Conservation (phyloP, 2,113 vertebrate genomes). For the Pelvicachromis taeniatus region DNA sequence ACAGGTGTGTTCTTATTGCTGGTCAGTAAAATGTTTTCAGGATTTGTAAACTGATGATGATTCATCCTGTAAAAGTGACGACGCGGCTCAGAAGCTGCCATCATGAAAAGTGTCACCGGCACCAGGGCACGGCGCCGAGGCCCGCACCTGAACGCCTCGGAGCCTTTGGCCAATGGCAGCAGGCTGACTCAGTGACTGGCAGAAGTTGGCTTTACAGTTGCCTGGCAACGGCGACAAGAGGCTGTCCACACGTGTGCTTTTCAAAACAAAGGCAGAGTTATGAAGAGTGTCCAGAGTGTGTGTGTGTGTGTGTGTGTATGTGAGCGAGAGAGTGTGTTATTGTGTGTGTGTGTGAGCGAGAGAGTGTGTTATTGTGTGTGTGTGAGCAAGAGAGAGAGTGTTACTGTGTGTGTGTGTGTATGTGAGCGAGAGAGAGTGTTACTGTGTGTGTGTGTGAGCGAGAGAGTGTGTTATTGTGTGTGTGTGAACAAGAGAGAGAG, state of each 20-base stretch:
- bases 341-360: background rate
- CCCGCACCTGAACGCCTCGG: background rate
- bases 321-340: background rate
- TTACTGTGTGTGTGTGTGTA: too few relatives aligned
- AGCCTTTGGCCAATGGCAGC: background rate
- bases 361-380: background rate
- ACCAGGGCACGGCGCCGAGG: background rate
- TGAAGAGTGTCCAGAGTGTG: background rate
- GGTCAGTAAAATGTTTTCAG: background rate
- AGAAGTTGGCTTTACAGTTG: slow-evolving; percentile 12
- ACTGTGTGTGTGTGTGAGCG: too few relatives aligned
- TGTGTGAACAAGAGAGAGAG: too few relatives aligned
- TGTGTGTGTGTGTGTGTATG: too few relatives aligned
- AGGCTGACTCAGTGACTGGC: slow-evolving; percentile 10
- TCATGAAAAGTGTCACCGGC: background rate
- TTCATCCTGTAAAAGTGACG: background rate
- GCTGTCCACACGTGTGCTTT: background rate
- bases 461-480: too few relatives aligned
- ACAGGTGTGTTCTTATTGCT: background rate
- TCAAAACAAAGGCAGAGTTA: background rate
- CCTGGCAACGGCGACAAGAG: slow-evolving; percentile 13
- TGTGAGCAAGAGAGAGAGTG: too few relatives aligned
- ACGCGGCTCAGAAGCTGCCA: background rate
- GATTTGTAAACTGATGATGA: background rate
- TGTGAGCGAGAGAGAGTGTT: too few relatives aligned